A percentile compares a stretch with the other conserved stretches of the same genome.
phyloP scores from a whole-genome alignment of 2,797 vertebrate genomes.

The Pogoniulus pusillus region DNA sequence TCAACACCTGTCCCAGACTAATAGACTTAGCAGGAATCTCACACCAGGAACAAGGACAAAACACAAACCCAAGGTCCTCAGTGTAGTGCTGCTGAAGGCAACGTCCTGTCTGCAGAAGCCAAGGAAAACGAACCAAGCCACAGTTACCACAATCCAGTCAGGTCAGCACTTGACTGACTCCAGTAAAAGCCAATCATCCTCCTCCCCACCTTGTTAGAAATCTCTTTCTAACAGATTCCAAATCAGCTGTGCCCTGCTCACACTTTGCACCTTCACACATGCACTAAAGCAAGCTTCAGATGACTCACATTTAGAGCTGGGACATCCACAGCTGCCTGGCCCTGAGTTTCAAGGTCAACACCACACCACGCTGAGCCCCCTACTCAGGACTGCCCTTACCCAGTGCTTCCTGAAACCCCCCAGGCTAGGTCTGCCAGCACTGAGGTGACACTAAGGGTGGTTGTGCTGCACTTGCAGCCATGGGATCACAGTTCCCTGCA shows the following conservation, averaged over 20 bases:
- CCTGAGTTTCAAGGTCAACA: background rate
- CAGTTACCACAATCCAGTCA: background rate
- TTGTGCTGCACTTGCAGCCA: background rate
- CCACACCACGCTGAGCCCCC: accelerated
- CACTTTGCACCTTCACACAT: accelerated
- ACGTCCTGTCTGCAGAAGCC: background rate
- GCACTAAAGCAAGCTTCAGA: background rate
- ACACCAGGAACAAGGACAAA: background rate
- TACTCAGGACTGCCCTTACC: background rate
- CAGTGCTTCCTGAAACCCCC: accelerated
- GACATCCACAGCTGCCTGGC: background rate
- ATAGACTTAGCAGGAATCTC: background rate
- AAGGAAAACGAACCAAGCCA: background rate
- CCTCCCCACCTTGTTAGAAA: background rate
- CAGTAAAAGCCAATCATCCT: background rate
- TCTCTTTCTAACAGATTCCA: background rate
- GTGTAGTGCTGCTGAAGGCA: background rate
- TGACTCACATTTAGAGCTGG: accelerated
- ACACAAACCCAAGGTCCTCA: background rate
- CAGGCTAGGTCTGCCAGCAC: background rate
- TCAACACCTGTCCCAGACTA: background rate
- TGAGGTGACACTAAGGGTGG: background rate
- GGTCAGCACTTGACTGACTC: background rate
- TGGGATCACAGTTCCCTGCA: too few species aligned
- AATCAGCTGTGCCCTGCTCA: accelerated